These are phyloP conservation scores for Gadopsis bispinosus DNA, from an alignment of 2,797 vertebrate genomes.

Conservation along the genomic window DNA sequence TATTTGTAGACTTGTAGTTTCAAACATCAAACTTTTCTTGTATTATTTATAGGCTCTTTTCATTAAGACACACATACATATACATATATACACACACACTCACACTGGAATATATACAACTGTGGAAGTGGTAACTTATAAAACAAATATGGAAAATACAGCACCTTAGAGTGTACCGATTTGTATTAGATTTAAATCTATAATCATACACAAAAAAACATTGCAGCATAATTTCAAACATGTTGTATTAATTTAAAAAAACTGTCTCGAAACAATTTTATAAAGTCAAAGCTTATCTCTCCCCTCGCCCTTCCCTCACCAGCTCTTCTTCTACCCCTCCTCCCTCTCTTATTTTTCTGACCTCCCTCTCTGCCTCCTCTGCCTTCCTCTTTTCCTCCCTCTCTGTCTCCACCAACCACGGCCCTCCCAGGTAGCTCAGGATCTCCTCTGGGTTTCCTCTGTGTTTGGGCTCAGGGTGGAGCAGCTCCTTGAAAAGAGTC, in stretches of 20 bases:
- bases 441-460: constrained; percentile 88
- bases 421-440: constrained; percentile 85
- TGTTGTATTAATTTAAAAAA: constrained; percentile 4
- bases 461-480: constrained; percentile 86
- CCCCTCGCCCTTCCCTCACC: constrained; percentile 78
- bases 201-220: constrained; percentile 40
- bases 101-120: constrained; percentile 53
- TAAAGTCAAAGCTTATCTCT: constrained; percentile 72
- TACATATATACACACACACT: constrained; percentile 10
- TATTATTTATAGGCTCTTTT: constrained; percentile 12
- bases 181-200: constrained; percentile 27
- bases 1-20: constrained; percentile 20
- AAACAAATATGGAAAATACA: constrained; percentile 61
- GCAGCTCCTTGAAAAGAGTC: constrained; percentile 87
- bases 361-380: constrained; percentile 79
- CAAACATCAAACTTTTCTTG: constrained; percentile 21
- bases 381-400: constrained; percentile 67
- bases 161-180: constrained; percentile 36
- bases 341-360: constrained; percentile 75
- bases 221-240: constrained; percentile 5
- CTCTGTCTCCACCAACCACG: constrained; percentile 84
- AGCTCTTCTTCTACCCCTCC: constrained; percentile 75
- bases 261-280: not conserved
- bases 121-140: constrained; percentile 48
- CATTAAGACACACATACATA: constrained; percentile 26